Percentiles rank a stretch among this genome's conserved stretches.
Evolutionary conservation across 2,797 vertebrate genomes (phyloP).

Genomic region (Characodon lateralis): DNA sequence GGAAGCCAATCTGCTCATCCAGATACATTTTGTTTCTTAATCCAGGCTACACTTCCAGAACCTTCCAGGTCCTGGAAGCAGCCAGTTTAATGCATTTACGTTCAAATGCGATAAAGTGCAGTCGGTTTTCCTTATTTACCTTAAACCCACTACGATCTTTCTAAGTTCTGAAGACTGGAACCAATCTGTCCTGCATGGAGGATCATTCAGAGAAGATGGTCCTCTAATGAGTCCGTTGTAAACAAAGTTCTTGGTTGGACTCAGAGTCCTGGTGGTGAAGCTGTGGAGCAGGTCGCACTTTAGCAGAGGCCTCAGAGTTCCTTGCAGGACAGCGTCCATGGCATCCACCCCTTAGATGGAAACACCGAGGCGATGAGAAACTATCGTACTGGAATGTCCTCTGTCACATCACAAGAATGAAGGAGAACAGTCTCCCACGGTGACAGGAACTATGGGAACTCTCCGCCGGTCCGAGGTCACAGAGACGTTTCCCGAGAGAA

Average conservation of each 20-base stretch:
- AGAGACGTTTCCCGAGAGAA: slow-evolving; percentile 75
- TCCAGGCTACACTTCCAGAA: background rate
- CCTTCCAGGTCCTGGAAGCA: background rate
- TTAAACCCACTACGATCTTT: too few relatives aligned
- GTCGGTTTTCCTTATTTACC: background rate
- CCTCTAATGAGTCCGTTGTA: background rate
- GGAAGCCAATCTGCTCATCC: too few relatives aligned
- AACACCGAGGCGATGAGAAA: slow-evolving; percentile 3
- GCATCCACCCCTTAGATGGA: background rate
- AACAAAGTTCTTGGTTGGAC: background rate
- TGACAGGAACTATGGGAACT: background rate
- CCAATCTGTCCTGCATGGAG: slow-evolving; percentile 1
- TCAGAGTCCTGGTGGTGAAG: background rate
- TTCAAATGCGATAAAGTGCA: background rate
- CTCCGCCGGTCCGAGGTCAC: slow-evolving; percentile 39
- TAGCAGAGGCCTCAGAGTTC: too few relatives aligned
- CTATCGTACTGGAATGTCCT: background rate
- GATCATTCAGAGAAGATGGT: background rate
- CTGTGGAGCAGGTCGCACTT: too few relatives aligned
- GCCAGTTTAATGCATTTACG: background rate
- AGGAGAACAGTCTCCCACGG: background rate
- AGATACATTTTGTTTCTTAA: background rate
- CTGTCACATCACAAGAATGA: slow-evolving; percentile 5
- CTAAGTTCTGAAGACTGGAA: slow-evolving; percentile 5
- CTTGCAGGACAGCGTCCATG: background rate